Conservation (phyloP, 2,888 invertebrate species). For the Epinotia nisella region DNA sequence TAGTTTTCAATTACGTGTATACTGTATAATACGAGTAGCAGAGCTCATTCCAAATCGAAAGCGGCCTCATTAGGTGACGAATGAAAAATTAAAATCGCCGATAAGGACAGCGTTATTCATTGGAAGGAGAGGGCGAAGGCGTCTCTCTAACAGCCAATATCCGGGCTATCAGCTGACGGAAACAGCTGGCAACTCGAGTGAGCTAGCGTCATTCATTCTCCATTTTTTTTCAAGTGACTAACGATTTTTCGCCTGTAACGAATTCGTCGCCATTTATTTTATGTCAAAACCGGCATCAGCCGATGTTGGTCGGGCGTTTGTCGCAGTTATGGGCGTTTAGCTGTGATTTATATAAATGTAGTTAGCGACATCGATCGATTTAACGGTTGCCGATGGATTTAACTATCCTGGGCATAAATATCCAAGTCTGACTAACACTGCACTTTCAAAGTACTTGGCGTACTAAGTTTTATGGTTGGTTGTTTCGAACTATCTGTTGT, state of each 20-base stretch:
- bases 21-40: not conserved
- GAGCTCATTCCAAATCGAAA: conserved; percentile 50
- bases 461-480: not conserved
- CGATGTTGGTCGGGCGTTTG: conserved; percentile 57
- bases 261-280: conserved; percentile 61
- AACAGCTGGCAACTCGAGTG: conserved; percentile 77
- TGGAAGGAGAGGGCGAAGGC: conserved; percentile 58
- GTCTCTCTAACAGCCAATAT: conserved; percentile 79
- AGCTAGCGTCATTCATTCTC: conserved; percentile 68
- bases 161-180: conserved; percentile 83
- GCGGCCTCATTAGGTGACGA: conserved; percentile 65
- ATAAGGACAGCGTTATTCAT: conserved; percentile 54
- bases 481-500: not conserved
- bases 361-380: conserved; percentile 34
- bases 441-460: not conserved
- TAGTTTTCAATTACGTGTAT: conserved; percentile 6
- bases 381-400: conserved; percentile 15
- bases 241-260: conserved; percentile 67
- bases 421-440: not conserved
- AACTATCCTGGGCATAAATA: conserved; percentile 2
- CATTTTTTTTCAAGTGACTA: conserved; percentile 54
- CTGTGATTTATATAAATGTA: conserved; percentile 36
- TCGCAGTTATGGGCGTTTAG: conserved; percentile 52
- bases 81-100: conserved; percentile 69
- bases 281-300: conserved; percentile 58